Base-by-base conservation (phyloP, 2,113 vertebrate genomes). In the mouse (Mus musculus) region DNA sequence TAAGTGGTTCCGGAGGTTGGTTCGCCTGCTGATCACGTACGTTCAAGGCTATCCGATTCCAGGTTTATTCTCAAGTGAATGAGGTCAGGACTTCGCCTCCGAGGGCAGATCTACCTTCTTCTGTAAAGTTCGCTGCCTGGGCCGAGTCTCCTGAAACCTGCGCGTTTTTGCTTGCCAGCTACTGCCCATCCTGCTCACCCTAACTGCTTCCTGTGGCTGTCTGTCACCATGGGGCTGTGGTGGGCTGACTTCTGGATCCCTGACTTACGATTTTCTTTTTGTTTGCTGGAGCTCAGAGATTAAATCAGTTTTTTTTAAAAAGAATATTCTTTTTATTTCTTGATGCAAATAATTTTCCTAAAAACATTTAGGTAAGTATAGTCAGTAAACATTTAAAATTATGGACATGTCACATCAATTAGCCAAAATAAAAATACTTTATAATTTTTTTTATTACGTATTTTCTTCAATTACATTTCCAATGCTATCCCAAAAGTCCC, bases 291-390 rank as follows among this genome's bases (percentile, higher is more conserved):
- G 33, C 20, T 72, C 6, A 36, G 33, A 10, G 3, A 13, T 54
- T 2, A 54, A 49, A 33, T 88, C 12, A 16, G 10, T 72, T 69
- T 88, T 26, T n/a, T n/a, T n/a, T n/a, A n/a, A n/a, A 28, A 46
- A 42, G 61, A 85, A 82, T 54, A 72, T 67, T 85, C 42, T 85
- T 78, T 88, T 77, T 19, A 26, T 30, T 63, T 92, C 73, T 75
- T 26, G 61, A 82, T 75, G 6, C 59, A 89, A 87, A 86, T 91
- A 93, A 39, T 80, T 89, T 95, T 90, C 28, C 80, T 89, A 86
- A 26, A 91, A 49, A 49, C 91, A 65, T 72, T 54, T 87, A n/a
- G n/a, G n/a, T n/a, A 72, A 93, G 28, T 76, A 67, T 81, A 69
- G 56, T 77, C 26, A 77, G 12, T 61, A 65, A 89, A 81, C 1